A percentile compares a stretch with the other conserved stretches of the same genome.
These are phyloP conservation scores for Theristicus caerulescens DNA, from an alignment of 2,113 vertebrate species.

Conservation along the genomic window DNA sequence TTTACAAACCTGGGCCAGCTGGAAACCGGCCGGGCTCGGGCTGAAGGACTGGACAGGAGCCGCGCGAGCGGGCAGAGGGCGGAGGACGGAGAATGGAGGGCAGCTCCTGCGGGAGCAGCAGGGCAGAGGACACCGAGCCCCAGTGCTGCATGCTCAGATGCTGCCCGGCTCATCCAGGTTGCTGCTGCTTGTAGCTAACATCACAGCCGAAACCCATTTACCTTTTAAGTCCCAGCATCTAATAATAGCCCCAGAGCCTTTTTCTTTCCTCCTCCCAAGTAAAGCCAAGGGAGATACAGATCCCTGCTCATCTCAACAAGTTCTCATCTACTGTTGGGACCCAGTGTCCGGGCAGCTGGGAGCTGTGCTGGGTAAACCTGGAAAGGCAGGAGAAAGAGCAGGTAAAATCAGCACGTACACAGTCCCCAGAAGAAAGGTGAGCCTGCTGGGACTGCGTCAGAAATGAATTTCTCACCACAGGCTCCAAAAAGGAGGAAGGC, in stretches of 20 bases:
- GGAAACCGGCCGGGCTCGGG: neutral
- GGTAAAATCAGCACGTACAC: neutral
- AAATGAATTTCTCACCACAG: neutral
- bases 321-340: neutral
- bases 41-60: neutral
- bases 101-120: neutral
- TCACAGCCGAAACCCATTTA: neutral
- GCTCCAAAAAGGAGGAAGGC: neutral
- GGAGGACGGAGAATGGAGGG: neutral
- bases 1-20: neutral
- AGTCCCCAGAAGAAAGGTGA: neutral
- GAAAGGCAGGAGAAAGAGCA: neutral
- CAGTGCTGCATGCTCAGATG: neutral
- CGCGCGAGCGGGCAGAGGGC: neutral
- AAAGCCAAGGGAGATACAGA: neutral
- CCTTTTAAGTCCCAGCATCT: neutral
- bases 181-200: neutral
- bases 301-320: neutral
- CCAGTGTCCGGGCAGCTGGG: neutral
- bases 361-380: slow-evolving; percentile 4
- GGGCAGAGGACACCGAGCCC: neutral
- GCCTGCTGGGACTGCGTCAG: neutral
- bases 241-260: neutral
- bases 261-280: neutral
- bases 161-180: neutral